These are phyloP conservation scores for Sebastes cheni DNA, from an alignment of 2,797 vertebrate genomes.

Conservation along the genomic window DNA sequence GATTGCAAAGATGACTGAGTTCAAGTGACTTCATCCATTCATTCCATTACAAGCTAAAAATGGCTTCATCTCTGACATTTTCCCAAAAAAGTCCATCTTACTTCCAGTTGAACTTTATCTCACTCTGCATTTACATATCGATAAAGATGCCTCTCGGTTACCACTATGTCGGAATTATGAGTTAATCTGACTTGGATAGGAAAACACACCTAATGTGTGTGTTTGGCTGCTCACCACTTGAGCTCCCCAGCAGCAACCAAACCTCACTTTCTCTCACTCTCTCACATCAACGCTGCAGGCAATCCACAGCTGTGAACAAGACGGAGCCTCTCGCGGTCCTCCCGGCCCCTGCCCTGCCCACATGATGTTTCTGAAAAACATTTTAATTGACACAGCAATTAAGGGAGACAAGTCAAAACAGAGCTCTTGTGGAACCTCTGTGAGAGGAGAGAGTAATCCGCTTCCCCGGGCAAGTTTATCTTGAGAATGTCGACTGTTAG, in stretches of 20 bases:
- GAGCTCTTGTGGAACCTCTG: constrained; percentile 51
- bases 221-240: constrained; percentile 23
- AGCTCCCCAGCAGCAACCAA: neutral
- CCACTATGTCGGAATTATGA: neutral
- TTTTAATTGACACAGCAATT: constrained; percentile 79
- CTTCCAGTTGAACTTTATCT: constrained; percentile 4
- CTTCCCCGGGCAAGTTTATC: constrained; percentile 69
- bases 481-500: constrained; percentile 60
- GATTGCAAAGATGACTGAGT: neutral
- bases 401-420: constrained; percentile 78
- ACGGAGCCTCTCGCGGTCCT: constrained; percentile 37
- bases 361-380: constrained; percentile 68
- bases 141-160: constrained; percentile 25
- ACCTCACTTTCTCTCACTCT: constrained; percentile 3
- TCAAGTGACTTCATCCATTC: neutral
- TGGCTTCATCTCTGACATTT: neutral
- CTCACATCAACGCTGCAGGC: constrained; percentile 44
- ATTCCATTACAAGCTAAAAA: neutral
- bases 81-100: neutral
- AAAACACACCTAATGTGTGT: constrained; percentile 13
- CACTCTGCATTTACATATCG: constrained; percentile 19
- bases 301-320: constrained; percentile 56
- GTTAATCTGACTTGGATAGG: constrained; percentile 58
- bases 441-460: constrained; percentile 59
- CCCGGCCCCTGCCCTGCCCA: constrained; percentile 30